These are phyloP conservation scores for Tauraco hartlaubi DNA, from an alignment of 2,797 vertebrate species.

Conservation along the genomic window DNA sequence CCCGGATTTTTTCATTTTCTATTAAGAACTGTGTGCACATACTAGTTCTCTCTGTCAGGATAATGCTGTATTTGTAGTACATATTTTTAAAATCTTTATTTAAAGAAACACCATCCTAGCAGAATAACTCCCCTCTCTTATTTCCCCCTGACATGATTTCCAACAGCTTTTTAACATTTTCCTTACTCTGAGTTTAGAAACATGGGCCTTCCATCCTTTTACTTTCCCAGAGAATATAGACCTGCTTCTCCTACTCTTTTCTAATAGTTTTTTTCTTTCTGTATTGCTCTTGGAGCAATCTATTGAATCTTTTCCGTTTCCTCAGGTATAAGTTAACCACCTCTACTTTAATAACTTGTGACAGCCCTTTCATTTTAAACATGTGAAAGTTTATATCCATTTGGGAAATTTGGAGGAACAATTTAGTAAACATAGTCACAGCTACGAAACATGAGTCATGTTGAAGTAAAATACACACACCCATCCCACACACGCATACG, in stretches of 20 bases:
- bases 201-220: not conserved
- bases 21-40: not conserved
- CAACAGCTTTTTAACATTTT: not conserved
- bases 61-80: not conserved
- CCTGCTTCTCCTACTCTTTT: not conserved
- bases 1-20: not conserved
- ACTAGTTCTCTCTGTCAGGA: not conserved
- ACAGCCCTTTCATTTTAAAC: not conserved
- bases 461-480: not conserved
- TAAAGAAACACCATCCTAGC: not conserved
- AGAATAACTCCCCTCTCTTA: not conserved
- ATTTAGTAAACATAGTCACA: not conserved
- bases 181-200: not conserved
- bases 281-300: not conserved
- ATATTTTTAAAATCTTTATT: not conserved
- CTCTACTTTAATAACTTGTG: not conserved
- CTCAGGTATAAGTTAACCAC: not conserved
- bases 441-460: not conserved
- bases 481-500: not conserved
- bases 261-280: not conserved
- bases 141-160: not conserved
- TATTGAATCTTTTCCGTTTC: not conserved
- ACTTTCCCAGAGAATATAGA: not conserved
- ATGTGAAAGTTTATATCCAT: not conserved
- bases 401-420: not conserved